These are phyloP conservation scores for Cheilosia impressa DNA, from an alignment of 2,888 invertebrate species.

Conservation along the genomic window DNA sequence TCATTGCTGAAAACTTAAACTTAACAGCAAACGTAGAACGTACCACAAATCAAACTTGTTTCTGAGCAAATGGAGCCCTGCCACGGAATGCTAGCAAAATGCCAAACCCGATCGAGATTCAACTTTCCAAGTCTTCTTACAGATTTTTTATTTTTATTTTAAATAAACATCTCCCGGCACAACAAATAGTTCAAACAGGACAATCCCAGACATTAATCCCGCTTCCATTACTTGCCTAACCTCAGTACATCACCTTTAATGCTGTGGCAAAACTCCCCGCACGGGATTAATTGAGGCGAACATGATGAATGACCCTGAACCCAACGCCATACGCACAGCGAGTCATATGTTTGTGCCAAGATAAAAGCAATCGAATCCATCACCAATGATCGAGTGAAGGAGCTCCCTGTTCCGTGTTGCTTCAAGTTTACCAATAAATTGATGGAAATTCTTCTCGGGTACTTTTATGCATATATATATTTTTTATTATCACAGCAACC, in stretches of 20 bases:
- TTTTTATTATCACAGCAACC: conserved; percentile 3
- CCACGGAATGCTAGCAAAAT: too few relatives aligned
- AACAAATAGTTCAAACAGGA: too few relatives aligned
- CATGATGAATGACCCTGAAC: conserved; percentile 42
- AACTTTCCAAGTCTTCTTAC: too few relatives aligned
- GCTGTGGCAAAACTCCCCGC: not conserved
- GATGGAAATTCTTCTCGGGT: conserved; percentile 13
- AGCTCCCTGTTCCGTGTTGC: not conserved
- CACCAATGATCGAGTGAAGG: conserved; percentile 34
- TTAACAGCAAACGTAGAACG: too few relatives aligned
- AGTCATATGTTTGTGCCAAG: conserved; percentile 49
- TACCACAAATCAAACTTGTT: too few relatives aligned
- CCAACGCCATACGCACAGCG: conserved; percentile 4
- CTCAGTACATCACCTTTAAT: not conserved
- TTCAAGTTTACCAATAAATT: conserved; percentile 32
- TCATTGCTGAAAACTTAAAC: too few relatives aligned
- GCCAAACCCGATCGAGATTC: too few relatives aligned
- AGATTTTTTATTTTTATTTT: too few relatives aligned
- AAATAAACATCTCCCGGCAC: too few relatives aligned
- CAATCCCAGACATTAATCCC: too few relatives aligned
- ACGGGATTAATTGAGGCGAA: conserved; percentile 40
- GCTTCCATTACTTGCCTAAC: not conserved
- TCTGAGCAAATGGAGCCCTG: too few relatives aligned
- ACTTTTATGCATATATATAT: not conserved
- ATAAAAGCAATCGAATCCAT: conserved; percentile 56